Percentiles rank a stretch among this genome's conserved stretches.
Conservation (phyloP, 2,797 vertebrate species). For the Nyctalus aviator region DNA sequence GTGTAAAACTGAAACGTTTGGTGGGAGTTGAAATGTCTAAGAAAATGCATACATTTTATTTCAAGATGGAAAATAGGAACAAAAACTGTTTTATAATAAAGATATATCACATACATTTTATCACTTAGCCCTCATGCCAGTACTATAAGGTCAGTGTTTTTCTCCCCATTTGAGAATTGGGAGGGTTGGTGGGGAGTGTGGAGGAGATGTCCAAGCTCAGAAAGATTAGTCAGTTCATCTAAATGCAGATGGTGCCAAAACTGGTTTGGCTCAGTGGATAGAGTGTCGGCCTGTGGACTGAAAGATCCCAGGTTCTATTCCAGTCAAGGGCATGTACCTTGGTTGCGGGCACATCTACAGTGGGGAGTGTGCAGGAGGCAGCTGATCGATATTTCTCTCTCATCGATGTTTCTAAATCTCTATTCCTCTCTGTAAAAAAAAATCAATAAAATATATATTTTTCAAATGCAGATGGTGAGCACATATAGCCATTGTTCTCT, state of each 20-base stretch:
- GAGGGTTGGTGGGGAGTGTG: background rate
- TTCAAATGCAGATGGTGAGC: background rate
- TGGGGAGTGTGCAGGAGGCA: too few species aligned
- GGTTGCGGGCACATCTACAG: too few species aligned
- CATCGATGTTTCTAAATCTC: too few species aligned
- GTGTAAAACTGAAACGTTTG: background rate
- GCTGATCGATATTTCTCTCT: too few species aligned
- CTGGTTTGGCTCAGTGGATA: too few species aligned
- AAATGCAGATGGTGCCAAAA: background rate
- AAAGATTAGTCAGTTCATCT: background rate
- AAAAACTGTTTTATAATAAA: conserved; percentile 9
- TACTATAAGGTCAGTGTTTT: background rate
- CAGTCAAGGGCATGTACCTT: too few species aligned
- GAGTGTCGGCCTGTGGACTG: too few species aligned
- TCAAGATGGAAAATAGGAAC: background rate
- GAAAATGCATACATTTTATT: background rate
- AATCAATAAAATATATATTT: too few species aligned
- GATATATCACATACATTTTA: background rate
- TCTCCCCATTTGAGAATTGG: background rate
- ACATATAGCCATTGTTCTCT: background rate
- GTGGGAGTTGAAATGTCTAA: background rate
- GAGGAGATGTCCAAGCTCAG: background rate
- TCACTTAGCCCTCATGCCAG: background rate
- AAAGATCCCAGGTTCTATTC: too few species aligned
- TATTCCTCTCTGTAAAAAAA: too few species aligned